A percentile compares a stretch with the other conserved stretches of the same genome.
Conservation (phyloP, 2,888 invertebrate genomes). For the Torymus aiolomorphi region DNA sequence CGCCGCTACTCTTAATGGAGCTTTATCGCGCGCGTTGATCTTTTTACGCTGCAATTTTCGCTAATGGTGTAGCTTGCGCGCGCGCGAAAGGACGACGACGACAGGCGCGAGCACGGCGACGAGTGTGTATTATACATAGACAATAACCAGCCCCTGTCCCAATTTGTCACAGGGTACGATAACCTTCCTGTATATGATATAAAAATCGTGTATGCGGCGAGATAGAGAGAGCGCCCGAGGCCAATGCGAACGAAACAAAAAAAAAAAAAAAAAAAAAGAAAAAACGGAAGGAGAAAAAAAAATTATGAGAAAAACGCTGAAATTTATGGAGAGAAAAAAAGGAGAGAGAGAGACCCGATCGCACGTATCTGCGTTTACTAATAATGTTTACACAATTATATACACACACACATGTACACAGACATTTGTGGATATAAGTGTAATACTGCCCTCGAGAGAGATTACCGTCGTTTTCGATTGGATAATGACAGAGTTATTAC, state of each 20-base stretch:
- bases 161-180: constrained; percentile 56
- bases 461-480: no score
- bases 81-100: no score
- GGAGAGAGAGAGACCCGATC: no score
- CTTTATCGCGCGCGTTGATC: not conserved
- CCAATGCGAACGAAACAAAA: not conserved
- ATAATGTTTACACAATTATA: no score
- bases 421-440: no score
- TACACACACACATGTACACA: no score
- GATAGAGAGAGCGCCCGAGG: not conserved
- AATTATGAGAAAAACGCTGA: not conserved
- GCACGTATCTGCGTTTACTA: no score
- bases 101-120: not conserved
- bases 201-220: no score
- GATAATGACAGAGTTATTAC: no score
- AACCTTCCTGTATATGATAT: constrained; percentile 41
- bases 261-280: constrained; percentile 9
- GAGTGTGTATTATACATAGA: constrained; percentile 66
- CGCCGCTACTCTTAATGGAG: not conserved
- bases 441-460: no score
- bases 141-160: constrained; percentile 66
- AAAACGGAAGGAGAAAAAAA: not conserved
- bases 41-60: no score
- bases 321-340: no score
- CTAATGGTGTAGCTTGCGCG: constrained; percentile 50